Evolutionary conservation across 2,113 vertebrate species (phyloP).

Genomic region (Psophia crepitans): DNA sequence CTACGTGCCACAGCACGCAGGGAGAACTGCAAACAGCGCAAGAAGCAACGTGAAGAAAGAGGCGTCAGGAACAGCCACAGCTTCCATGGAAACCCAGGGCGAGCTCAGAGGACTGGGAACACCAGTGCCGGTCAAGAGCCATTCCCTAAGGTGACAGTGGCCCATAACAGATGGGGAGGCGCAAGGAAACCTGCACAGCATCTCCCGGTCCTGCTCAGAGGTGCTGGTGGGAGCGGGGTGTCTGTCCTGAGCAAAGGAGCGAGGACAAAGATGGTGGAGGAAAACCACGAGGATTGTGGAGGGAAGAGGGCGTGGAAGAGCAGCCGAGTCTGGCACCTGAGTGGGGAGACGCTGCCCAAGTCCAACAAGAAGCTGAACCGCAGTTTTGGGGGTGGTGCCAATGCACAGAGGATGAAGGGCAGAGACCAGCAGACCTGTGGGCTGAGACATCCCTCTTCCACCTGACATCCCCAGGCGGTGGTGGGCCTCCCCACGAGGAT

Average conservation of each 20-base stretch:
- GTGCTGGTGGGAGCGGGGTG: not conserved
- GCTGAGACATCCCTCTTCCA: not conserved
- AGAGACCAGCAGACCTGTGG: not conserved
- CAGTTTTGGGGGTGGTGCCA: not conserved
- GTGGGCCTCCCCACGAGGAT: not conserved
- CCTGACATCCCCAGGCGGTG: fast-evolving
- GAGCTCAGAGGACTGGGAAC: not conserved
- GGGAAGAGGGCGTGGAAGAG: not conserved
- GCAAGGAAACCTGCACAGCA: not conserved
- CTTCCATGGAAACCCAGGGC: not conserved
- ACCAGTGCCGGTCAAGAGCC: not conserved
- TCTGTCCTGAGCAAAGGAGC: not conserved
- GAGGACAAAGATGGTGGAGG: not conserved
- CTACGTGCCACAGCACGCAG: fast-evolving
- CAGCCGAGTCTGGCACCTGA: not conserved
- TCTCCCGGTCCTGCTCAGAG: not conserved
- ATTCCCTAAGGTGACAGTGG: fast-evolving
- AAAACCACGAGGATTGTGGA: not conserved
- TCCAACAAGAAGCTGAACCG: not conserved
- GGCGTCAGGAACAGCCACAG: not conserved
- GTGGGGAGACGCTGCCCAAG: fast-evolving
- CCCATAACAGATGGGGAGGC: fast-evolving
- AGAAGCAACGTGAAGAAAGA: not conserved
- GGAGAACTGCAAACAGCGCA: not conserved
- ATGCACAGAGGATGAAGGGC: not conserved